These are phyloP conservation scores for Drosophila demipolita DNA, from an alignment of 2,888 invertebrate genomes.

Conservation along the genomic window DNA sequence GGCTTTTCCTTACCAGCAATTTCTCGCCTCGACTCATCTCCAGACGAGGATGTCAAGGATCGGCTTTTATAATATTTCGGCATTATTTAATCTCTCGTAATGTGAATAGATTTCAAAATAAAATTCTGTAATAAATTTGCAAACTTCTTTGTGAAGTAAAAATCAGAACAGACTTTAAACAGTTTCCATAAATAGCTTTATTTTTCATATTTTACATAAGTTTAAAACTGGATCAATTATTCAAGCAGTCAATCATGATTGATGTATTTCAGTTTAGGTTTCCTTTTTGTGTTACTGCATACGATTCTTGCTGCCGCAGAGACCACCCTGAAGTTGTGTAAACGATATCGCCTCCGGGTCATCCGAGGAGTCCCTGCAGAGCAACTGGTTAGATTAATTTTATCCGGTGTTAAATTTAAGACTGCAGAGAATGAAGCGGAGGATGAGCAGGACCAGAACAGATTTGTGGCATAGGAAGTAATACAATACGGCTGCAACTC, in stretches of 20 bases:
- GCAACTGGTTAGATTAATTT: too few relatives aligned
- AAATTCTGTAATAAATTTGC: accelerated
- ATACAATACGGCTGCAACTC: too few relatives aligned
- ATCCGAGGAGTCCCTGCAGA: constrained; percentile 80
- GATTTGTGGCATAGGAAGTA: too few relatives aligned
- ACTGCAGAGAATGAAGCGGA: neutral
- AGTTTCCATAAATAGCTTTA: neutral
- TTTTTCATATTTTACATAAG: neutral
- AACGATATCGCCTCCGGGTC: constrained; percentile 56
- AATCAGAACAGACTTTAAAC: neutral
- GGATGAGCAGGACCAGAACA: too few relatives aligned
- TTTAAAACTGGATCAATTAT: neutral
- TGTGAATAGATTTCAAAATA: neutral
- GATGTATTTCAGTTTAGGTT: neutral
- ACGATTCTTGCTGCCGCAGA: neutral
- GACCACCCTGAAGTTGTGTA: neutral
- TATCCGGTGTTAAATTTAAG: neutral
- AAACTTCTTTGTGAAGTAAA: neutral
- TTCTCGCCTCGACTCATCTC: neutral
- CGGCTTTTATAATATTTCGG: neutral
- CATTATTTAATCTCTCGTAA: neutral
- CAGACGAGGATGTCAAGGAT: neutral
- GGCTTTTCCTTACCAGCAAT: neutral
- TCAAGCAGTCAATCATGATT: neutral
- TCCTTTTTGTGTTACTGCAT: neutral